phyloP scores from a whole-genome alignment of 1,140 invertebrate species.

The Platyura marginata region DNA sequence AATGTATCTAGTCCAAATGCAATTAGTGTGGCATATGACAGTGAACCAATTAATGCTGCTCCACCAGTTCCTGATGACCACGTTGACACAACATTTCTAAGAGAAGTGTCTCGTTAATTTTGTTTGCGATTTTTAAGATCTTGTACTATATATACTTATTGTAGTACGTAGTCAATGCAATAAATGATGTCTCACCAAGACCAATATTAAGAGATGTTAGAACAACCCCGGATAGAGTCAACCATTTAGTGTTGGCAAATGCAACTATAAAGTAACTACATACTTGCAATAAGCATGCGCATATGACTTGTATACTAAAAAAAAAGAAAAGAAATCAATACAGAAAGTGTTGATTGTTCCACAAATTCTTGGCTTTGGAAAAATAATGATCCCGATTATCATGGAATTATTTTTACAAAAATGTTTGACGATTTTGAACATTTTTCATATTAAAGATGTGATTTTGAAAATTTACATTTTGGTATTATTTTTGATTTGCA shows the following conservation, averaged over 20 bases:
- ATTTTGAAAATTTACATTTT: no score
- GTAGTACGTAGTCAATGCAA: conserved; percentile 54
- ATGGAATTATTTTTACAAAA: no score
- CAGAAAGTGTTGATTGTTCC: no score
- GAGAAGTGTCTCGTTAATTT: not conserved
- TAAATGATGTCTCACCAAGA: conserved; percentile 63
- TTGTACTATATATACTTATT: conserved; percentile 34
- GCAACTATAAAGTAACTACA: conserved; percentile 50
- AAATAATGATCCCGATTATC: no score
- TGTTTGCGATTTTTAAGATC: not conserved
- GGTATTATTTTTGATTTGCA: no score
- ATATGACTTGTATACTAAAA: conserved; percentile 38
- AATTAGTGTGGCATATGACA: conserved; percentile 52
- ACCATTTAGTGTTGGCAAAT: conserved; percentile 32
- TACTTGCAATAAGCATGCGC: conserved; percentile 36
- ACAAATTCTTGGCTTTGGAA: no score
- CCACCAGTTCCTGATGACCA: conserved; percentile 78
- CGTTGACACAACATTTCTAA: conserved; percentile 54
- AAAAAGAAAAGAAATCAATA: no score
- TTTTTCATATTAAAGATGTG: no score
- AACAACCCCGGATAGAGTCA: conserved; percentile 51
- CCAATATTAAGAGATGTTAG: conserved; percentile 56
- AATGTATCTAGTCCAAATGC: conserved; percentile 35
- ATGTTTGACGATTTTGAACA: no score
- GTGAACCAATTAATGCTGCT: conserved; percentile 60